Base-by-base conservation (phyloP, 2,797 vertebrate genomes). In the Linurgus olivaceus region DNA sequence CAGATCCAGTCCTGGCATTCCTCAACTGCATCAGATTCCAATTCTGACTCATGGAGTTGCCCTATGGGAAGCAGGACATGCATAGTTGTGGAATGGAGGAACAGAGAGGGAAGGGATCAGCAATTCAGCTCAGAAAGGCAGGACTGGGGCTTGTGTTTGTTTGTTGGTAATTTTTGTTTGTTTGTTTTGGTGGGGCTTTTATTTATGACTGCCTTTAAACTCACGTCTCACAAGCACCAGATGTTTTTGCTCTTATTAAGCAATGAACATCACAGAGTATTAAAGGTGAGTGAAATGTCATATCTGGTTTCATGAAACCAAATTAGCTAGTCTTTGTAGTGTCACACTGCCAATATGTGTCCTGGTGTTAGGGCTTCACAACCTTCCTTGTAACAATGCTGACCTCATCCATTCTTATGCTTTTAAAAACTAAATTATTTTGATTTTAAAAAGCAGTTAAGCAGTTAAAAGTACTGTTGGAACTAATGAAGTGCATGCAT, bases 31-130 rank as follows among this genome's bases (percentile, higher is more conserved):
- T 21, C 52, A 5, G 8, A 29, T 63, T 55, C 42, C n/a, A 16
- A n/a, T 50, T 61, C 8, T 16, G 48, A 10, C 11, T 45, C 28
- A 1, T 0, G 3, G 59, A 18, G 8, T 6, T 74, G 70, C 40
- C 11, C 3, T 29, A 7, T 5, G 17, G 35, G 35, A 25, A 54
- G 52, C 11, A 10, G 44, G 4, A 38, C 1, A 0, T 14, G 10
- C 17, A 13, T 10, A 28, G 7, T 16, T 57, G 45, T 24, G 33
- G 20, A 17, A 7, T 4, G 5, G 33, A 45, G 20, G 3, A 13
- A 26, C 38, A 38, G n/a, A 79, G 23, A 20, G 9, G 21, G 16
- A 42, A 54, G 5, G 28, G 28, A 17, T 40, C 37, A 7, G n/a
- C 19, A 40, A 24, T 0, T 72, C 26, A 47, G 19, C 6, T 29